Percentiles rank a stretch among this genome's conserved stretches.
Conservation (phyloP, 2,113 vertebrate species). For the Sylvia atricapilla region DNA sequence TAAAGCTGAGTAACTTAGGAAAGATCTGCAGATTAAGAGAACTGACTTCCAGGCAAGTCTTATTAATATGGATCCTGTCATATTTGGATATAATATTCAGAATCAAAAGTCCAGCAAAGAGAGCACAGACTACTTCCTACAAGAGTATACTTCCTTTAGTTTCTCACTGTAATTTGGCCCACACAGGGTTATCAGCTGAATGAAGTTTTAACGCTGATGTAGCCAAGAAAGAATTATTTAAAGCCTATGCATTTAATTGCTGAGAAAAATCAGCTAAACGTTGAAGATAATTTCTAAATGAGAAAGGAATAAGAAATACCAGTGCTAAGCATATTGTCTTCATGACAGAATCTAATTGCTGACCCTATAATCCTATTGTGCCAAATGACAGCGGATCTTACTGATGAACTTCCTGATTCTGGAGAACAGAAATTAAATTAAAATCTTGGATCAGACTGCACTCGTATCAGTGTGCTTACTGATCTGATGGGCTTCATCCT, state of each 20-base stretch:
- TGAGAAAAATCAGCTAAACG: constrained; percentile 23
- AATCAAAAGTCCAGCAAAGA: not conserved
- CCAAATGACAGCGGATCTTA: constrained; percentile 68
- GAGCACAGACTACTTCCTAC: not conserved
- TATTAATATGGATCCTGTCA: not conserved
- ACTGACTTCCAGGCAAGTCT: not conserved
- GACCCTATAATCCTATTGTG: constrained; percentile 68
- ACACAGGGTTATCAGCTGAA: not conserved
- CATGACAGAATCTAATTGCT: constrained; percentile 71
- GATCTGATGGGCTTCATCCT: constrained; percentile 21
- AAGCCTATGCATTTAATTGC: constrained; percentile 31
- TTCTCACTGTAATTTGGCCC: not conserved
- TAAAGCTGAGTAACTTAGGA: not conserved
- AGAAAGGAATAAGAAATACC: constrained; percentile 44
- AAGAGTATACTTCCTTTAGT: not conserved
- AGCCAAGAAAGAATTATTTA: constrained; percentile 3
- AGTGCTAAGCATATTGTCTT: constrained; percentile 61
- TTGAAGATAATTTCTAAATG: constrained; percentile 40
- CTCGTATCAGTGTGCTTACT: not conserved
- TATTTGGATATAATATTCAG: not conserved
- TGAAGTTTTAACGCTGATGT: not conserved
- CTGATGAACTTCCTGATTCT: constrained; percentile 72
- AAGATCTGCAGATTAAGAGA: not conserved
- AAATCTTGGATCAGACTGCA: constrained; percentile 53
- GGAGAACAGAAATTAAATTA: constrained; percentile 71